Conservation (phyloP, 1,140 invertebrate species). For the Drosophila burlai region DNA sequence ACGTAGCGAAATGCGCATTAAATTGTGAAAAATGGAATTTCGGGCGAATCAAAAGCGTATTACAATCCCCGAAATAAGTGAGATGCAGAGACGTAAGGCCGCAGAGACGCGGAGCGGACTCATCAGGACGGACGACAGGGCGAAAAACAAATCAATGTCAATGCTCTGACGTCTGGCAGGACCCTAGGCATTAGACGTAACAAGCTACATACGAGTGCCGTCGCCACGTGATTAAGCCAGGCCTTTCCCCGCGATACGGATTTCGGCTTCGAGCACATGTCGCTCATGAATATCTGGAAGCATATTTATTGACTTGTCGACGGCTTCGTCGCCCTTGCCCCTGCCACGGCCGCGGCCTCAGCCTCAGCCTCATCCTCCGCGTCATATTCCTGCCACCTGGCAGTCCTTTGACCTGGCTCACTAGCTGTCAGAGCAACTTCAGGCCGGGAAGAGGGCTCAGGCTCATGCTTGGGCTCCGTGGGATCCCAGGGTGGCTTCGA, state of each 20-base stretch:
- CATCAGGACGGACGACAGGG: slow-evolving; percentile 26
- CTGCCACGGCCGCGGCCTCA: not conserved
- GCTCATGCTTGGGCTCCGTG: not conserved
- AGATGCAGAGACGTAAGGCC: slow-evolving; percentile 54
- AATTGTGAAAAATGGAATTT: slow-evolving; percentile 84
- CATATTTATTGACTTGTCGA: slow-evolving; percentile 82
- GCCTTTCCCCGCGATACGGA: slow-evolving; percentile 20
- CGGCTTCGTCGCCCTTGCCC: slow-evolving; percentile 36
- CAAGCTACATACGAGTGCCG: slow-evolving; percentile 44
- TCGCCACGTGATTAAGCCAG: slow-evolving; percentile 66
- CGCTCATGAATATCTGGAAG: slow-evolving; percentile 70
- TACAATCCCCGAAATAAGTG: slow-evolving; percentile 71
- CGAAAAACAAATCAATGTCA: slow-evolving; percentile 78
- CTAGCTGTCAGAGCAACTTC: slow-evolving; percentile 64
- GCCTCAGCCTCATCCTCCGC: not conserved
- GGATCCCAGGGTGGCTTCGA: slow-evolving; percentile 28
- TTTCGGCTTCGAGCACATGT: slow-evolving; percentile 26
- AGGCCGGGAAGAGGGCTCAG: slow-evolving; percentile 12
- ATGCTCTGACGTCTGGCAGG: slow-evolving; percentile 54
- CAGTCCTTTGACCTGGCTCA: slow-evolving; percentile 69
- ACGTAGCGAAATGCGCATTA: slow-evolving; percentile 82
- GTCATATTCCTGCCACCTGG: slow-evolving; percentile 25
- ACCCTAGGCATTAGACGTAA: slow-evolving; percentile 28
- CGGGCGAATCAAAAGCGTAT: slow-evolving; percentile 81
- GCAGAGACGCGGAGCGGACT: slow-evolving; percentile 30